Percentiles rank a stretch among this genome's conserved stretches.
Conservation (phyloP, 1,140 invertebrate genomes). For the Doryteuthis pealeii region DNA sequence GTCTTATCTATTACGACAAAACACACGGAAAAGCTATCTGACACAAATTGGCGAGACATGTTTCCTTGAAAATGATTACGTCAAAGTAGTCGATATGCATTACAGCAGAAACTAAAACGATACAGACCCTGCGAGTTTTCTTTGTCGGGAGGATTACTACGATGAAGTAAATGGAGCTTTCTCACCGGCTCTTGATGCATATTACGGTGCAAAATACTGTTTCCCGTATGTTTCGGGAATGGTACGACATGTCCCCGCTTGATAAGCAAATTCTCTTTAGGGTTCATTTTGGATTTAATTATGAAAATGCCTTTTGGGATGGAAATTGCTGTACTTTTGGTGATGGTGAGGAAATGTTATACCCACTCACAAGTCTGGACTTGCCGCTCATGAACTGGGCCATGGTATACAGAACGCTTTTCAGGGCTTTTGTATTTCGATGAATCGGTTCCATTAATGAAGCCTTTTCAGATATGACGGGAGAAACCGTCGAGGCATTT, state of each 20-base stretch:
- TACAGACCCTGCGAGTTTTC: constrained; percentile 20
- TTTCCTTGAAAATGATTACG: constrained; percentile 36
- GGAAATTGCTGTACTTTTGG: constrained; percentile 23
- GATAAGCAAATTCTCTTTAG: constrained; percentile 22
- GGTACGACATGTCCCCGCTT: constrained; percentile 20
- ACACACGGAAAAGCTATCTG: constrained; percentile 24
- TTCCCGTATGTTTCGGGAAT: constrained; percentile 31
- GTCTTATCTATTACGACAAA: constrained; percentile 31
- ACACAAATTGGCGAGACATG: constrained; percentile 22
- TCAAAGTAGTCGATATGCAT: constrained; percentile 33
- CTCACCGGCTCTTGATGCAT: constrained; percentile 32
- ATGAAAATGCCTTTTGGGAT: constrained; percentile 26
- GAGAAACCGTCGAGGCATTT: constrained; percentile 33
- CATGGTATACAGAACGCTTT: constrained; percentile 33
- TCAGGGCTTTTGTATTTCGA: constrained; percentile 30
- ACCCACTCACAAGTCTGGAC: constrained; percentile 29
- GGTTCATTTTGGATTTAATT: constrained; percentile 29
- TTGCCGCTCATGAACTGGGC: constrained; percentile 33
- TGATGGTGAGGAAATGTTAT: constrained; percentile 24
- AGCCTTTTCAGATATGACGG: constrained; percentile 42
- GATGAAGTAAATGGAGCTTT: constrained; percentile 34
- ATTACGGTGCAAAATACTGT: constrained; percentile 25
- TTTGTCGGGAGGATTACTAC: constrained; percentile 17
- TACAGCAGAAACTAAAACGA: constrained; percentile 5
- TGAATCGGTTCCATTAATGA: constrained; percentile 37